These are phyloP conservation scores for Azemiops feae DNA, from an alignment of 2,113 vertebrate genomes.

Conservation along the genomic window DNA sequence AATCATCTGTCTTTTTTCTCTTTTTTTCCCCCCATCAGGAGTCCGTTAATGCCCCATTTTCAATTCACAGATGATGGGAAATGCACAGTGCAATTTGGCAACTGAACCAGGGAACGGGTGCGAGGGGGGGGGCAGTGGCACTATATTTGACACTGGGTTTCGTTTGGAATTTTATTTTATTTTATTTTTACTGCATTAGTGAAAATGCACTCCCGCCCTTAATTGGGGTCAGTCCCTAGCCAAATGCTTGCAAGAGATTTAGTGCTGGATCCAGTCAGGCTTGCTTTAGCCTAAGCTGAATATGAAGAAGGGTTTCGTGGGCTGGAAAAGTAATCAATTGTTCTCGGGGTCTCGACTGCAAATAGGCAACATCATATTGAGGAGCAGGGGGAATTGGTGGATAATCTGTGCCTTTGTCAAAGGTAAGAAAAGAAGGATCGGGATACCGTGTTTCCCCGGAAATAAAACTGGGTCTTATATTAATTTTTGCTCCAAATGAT, in stretches of 20 bases:
- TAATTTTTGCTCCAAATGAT: too few relatives aligned
- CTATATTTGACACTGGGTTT: constrained; percentile 8
- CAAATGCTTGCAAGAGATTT: constrained; percentile 39
- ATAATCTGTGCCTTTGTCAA: too few relatives aligned
- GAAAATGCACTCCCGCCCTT: constrained; percentile 34
- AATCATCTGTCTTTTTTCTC: constrained; percentile 25
- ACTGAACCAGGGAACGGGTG: not conserved
- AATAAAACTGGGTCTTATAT: too few relatives aligned
- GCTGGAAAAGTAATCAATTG: not conserved
- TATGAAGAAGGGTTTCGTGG: not conserved
- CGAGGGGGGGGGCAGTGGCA: not conserved
- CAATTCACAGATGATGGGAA: constrained; percentile 41
- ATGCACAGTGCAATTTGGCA: constrained; percentile 22
- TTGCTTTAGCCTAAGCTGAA: constrained; percentile 7
- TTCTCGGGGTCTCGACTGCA: not conserved
- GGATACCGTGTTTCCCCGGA: too few relatives aligned
- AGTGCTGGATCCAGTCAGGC: constrained; percentile 21
- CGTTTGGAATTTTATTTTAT: not conserved
- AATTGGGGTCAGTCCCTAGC: constrained; percentile 21
- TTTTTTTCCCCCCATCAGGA: not conserved
- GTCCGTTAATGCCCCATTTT: constrained; percentile 37
- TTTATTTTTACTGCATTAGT: fast-evolving
- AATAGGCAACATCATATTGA: not conserved
- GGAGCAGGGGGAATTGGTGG: too few relatives aligned
- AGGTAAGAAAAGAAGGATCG: too few relatives aligned